Conservation (phyloP, 2,797 vertebrate species). For the Chrosomus eos region DNA sequence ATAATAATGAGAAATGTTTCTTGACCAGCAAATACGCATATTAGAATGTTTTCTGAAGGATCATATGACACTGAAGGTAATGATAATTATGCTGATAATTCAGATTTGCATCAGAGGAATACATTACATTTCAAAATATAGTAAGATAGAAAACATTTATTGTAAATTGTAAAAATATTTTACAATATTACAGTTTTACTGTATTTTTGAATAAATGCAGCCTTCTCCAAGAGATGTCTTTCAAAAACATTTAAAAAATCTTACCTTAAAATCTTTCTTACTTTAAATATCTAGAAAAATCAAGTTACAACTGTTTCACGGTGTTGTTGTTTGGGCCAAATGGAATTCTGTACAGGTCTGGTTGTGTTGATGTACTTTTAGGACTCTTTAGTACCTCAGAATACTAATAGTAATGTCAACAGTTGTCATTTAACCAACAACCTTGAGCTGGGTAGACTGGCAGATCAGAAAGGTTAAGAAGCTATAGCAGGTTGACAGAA, state of each 20-base stretch:
- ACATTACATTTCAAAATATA: background rate
- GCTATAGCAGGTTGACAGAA: background rate
- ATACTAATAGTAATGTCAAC: background rate
- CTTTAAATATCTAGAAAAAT: background rate
- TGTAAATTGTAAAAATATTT: background rate
- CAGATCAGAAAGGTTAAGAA: conserved; percentile 16
- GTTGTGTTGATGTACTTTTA: background rate
- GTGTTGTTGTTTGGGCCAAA: background rate
- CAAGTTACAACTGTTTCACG: background rate
- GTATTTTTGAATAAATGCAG: background rate
- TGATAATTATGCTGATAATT: background rate
- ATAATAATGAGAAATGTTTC: background rate
- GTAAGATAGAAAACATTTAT: background rate
- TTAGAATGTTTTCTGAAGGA: background rate
- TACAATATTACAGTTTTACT: background rate
- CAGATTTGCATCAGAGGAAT: too few relatives aligned
- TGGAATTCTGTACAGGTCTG: background rate
- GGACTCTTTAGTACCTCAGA: background rate
- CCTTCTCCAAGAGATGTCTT: background rate
- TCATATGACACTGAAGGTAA: background rate
- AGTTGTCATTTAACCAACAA: conserved; percentile 2
- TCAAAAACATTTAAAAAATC: background rate
- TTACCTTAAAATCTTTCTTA: too few relatives aligned
- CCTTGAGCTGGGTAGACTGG: conserved; percentile 8
- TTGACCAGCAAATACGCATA: background rate